These are phyloP conservation scores for Eudemis profundana DNA, from an alignment of 2,888 invertebrate species.

Conservation along the genomic window DNA sequence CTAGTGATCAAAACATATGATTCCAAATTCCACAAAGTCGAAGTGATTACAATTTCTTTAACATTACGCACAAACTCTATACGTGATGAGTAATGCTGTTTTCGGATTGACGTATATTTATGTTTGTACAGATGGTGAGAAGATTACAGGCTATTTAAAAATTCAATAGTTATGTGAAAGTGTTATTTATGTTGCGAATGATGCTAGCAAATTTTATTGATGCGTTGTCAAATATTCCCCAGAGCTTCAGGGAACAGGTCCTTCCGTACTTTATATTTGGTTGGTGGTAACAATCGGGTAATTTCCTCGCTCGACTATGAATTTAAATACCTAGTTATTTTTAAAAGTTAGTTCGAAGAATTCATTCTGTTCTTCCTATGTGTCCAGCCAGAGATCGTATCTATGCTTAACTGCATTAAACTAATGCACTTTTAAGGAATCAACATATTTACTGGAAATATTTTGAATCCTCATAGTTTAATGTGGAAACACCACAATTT, in stretches of 20 bases:
- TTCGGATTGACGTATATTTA: slow-evolving; percentile 68
- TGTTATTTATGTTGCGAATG: slow-evolving; percentile 38
- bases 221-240: slow-evolving; percentile 13
- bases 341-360: too few species aligned
- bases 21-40: slow-evolving; percentile 38
- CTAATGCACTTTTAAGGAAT: too few species aligned
- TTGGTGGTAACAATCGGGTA: background rate
- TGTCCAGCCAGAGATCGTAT: too few species aligned
- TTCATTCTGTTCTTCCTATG: too few species aligned
- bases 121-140: slow-evolving; percentile 69
- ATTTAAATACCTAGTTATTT: too few species aligned
- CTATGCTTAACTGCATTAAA: too few species aligned
- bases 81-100: slow-evolving; percentile 63
- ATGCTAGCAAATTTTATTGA: slow-evolving; percentile 26
- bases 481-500: too few species aligned
- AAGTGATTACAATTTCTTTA: slow-evolving; percentile 54
- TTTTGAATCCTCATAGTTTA: too few species aligned
- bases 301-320: background rate
- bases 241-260: background rate
- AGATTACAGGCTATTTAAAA: slow-evolving; percentile 69
- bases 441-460: too few species aligned
- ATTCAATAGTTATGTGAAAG: slow-evolving; percentile 53
- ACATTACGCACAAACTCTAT: slow-evolving; percentile 53
- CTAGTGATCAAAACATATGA: slow-evolving; percentile 22
- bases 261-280: background rate